Evolutionary conservation across 2,113 vertebrate genomes (phyloP), one percentile per base, ranked within the genome.

Genomic region (Mungos mungo): DNA sequence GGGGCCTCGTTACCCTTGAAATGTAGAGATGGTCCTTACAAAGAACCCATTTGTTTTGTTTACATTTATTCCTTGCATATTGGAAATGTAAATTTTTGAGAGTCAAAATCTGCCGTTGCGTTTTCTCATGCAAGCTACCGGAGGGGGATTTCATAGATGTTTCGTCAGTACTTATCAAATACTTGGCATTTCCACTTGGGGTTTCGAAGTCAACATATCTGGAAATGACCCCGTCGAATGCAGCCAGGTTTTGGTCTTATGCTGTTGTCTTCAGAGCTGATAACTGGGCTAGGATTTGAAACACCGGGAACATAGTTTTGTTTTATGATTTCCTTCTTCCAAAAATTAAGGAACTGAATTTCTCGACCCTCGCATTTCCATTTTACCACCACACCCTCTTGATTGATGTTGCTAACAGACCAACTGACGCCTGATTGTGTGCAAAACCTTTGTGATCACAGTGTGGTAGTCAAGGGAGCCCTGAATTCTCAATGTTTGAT

Each of bases 191-290:
- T 25, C 15, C 77, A 1, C 38, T 18, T 25, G 21, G 7, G 25
- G 47, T 25, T 16, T 54, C 47, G 35, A 9, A n/a, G 33, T 60
- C 71, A 27, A 15, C 7, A 2, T 38, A 41, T 50, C 18, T 45
- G 29, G 52, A 68, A 83, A 35, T 3, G 33, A 13, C 21, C 45
- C 21, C 2, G 0, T 1, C n/a, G 29, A 82, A 38, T 1, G 7
- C 25, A n/a, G 1, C 31, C 31, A 25, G 45, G 29, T 35, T 57
- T 38, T 0, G 31, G 47, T 68, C 11, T 57, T 7, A 2, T 0
- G 4, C 0, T 0, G 0, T 38, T 35, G 10, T 14, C 45, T 50
- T 60, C 18, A 27, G 47, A 31, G 19, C 8, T 88, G 29, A 13
- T 18, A 18, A 8, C 8, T 14, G 14, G 45, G 15, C 45, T 72